These are phyloP conservation scores for Luffia ferchaultella DNA, from an alignment of 2,888 invertebrate genomes.

Conservation along the genomic window DNA sequence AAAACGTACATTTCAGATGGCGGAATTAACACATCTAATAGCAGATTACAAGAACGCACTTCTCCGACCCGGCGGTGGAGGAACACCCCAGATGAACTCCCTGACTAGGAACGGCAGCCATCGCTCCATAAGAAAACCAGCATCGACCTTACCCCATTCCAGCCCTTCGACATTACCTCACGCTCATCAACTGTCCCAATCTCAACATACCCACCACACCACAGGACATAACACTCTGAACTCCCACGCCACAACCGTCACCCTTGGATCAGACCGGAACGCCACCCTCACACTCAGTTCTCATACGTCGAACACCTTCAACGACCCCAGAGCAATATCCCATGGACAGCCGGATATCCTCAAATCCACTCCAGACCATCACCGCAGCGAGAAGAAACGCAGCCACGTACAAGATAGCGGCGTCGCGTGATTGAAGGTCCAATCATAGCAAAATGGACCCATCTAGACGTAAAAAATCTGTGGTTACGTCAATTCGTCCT, in stretches of 20 bases:
- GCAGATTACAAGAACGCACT: constrained; percentile 95
- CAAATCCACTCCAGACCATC: constrained; percentile 88
- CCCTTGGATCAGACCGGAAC: constrained; percentile 45
- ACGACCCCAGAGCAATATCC: constrained; percentile 33
- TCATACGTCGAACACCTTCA: constrained; percentile 33
- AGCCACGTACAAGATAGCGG: constrained; percentile 45
- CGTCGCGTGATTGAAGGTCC: constrained; percentile 42
- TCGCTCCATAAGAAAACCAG: constrained; percentile 62
- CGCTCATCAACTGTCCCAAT: constrained; percentile 28
- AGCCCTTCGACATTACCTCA: constrained; percentile 49
- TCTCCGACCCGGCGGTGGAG: constrained; percentile 75
- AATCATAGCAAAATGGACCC: not conserved
- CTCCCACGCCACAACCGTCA: constrained; percentile 62
- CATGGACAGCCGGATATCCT: constrained; percentile 83
- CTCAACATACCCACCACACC: constrained; percentile 37
- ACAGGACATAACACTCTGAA: constrained; percentile 67
- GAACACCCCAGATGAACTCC: constrained; percentile 82
- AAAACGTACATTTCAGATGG: constrained; percentile 71
- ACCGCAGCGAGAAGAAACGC: constrained; percentile 51
- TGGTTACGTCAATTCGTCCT: not conserved
- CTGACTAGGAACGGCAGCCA: constrained; percentile 76
- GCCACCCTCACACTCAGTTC: constrained; percentile 46
- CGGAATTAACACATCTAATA: constrained; percentile 88
- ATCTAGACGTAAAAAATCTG: not conserved
- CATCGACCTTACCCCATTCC: constrained; percentile 45